Base-by-base conservation (phyloP, 1,140 invertebrate genomes). In the Aphidius gifuensis region DNA sequence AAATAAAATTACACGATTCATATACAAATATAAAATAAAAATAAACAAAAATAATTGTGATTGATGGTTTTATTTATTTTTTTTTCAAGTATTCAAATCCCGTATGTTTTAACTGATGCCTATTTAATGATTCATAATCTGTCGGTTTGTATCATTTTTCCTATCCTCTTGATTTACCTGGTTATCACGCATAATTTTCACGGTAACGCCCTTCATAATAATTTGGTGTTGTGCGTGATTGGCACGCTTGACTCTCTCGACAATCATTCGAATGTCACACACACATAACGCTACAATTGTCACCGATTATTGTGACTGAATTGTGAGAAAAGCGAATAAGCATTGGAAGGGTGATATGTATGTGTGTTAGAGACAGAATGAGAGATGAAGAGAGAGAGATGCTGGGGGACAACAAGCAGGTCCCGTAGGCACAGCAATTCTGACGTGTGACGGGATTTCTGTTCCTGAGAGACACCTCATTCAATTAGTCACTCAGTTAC, bases 401-500 rank as follows among this genome's bases (percentile, higher is more conserved):
- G 38, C 1, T n/a, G 53, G 53, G 40, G 53, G 53, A 42, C 6
- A n/a, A 5, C 5, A 7, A 43, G 57, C 21, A 48, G 39, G 63
- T 64, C 63, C 63, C 63, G 60, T 61, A 65, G 60, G 59, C 64
- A 61, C 60, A 65, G 43, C 23, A 65, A 69, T 74, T 76, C 70
- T 77, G 75, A 77, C 75, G 74, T 73, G 71, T 74, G 73, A 76
- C 74, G 68, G 71, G 71, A 76, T 73, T 75, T 70, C 68, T 68
- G 68, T 67, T 75, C 75, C 71, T 77, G 68, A 68, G 77, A 79
- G 75, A 74, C 72, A 70, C 71, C 71, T 79, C 75, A 79, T 79
- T 79, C 76, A 79, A 79, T 79, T 79, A 79, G 70, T 69, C 74
- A 78, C 74, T 78, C 75, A 77, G 74, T 79, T 79, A 78, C 76